phyloP scores from a whole-genome alignment of 1,140 invertebrate species.

The Drosophila orosa region DNA sequence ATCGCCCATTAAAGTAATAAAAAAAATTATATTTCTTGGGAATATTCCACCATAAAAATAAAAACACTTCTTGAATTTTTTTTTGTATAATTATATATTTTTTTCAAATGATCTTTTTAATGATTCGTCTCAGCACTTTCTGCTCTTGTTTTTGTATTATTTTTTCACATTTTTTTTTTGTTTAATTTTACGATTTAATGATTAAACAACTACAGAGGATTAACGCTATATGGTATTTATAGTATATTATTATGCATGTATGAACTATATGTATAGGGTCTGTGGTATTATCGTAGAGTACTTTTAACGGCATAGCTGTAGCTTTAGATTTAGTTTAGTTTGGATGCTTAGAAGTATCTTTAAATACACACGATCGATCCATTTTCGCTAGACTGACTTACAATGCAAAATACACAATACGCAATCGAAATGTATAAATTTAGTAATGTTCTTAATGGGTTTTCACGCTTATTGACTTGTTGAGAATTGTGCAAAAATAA shows the following conservation, averaged over 20 bases:
- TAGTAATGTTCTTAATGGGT: slow-evolving; percentile 37
- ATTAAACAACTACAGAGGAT: slow-evolving; percentile 81
- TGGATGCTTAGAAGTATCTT: slow-evolving; percentile 60
- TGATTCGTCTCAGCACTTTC: slow-evolving; percentile 26
- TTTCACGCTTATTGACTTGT: slow-evolving; percentile 70
- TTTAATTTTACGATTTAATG: slow-evolving; percentile 63
- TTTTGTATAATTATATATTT: slow-evolving; percentile 80
- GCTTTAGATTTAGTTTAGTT: slow-evolving; percentile 70
- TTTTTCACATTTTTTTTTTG: slow-evolving; percentile 41
- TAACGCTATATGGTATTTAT: slow-evolving; percentile 78
- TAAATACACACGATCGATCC: slow-evolving; percentile 56
- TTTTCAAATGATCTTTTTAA: slow-evolving; percentile 58
- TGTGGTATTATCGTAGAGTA: slow-evolving; percentile 65
- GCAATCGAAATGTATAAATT: slow-evolving; percentile 56
- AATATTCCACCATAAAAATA: background rate
- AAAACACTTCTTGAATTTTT: slow-evolving; percentile 40
- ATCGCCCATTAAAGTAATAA: background rate
- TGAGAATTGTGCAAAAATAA: slow-evolving; percentile 66
- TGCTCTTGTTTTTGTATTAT: slow-evolving; percentile 41
- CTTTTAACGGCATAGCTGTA: slow-evolving; percentile 73
- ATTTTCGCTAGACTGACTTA: slow-evolving; percentile 52
- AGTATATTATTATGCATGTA: slow-evolving; percentile 65
- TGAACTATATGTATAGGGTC: slow-evolving; percentile 62
- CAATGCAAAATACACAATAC: slow-evolving; percentile 63
- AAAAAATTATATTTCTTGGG: background rate